Evolutionary conservation across 2,797 vertebrate genomes (phyloP).

Genomic region (Synanceia verrucosa): DNA sequence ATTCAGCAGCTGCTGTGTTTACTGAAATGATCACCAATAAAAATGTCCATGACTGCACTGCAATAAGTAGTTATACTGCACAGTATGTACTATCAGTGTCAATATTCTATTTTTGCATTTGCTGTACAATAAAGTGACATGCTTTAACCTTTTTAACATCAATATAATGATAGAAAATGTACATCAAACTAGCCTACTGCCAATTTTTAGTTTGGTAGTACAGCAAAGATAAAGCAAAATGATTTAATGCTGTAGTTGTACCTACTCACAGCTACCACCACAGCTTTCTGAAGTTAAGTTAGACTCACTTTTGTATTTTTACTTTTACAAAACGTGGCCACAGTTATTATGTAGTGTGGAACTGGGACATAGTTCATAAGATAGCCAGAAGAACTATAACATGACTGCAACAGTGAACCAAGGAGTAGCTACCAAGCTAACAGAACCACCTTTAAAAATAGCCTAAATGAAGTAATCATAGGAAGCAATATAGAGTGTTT

Average conservation of each 20-base stretch:
- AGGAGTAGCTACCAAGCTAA: background rate
- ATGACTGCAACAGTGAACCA: background rate
- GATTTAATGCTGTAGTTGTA: background rate
- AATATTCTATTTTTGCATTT: background rate
- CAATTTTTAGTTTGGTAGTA: no score
- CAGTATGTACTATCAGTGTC: background rate
- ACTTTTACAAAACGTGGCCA: background rate
- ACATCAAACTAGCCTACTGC: background rate
- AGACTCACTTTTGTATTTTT: background rate
- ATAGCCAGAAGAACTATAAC: background rate
- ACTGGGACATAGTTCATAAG: background rate
- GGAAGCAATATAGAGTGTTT: background rate
- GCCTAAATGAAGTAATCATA: background rate
- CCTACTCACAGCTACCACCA: background rate
- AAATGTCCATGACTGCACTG: background rate
- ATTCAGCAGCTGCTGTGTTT: background rate
- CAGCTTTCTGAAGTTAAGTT: background rate
- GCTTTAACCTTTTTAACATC: background rate
- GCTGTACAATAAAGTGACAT: background rate
- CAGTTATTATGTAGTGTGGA: background rate
- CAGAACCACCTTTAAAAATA: background rate
- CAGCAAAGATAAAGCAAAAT: no score
- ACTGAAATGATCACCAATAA: background rate
- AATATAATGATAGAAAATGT: background rate
- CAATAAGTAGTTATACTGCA: background rate